Conservation (phyloP, 2,113 vertebrate species). For the Opisthocomus hoazin region DNA sequence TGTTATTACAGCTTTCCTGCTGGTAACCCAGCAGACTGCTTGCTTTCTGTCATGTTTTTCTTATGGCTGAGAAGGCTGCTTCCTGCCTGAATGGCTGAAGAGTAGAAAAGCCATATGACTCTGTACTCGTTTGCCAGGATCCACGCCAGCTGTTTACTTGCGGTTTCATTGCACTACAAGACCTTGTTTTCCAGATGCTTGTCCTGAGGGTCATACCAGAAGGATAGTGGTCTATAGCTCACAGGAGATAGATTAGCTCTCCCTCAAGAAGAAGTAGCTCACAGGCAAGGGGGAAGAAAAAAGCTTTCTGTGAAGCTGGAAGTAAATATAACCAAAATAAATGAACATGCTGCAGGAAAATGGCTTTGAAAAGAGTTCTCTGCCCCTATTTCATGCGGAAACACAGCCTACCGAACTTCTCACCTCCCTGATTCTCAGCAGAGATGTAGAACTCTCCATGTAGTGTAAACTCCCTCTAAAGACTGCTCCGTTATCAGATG, state of each 20-base stretch:
- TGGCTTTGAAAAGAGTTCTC: background rate
- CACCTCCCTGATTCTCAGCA: background rate
- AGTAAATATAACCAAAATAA: background rate
- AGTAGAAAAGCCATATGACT: background rate
- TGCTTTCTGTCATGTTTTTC: background rate
- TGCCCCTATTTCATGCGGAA: background rate
- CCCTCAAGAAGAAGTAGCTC: background rate
- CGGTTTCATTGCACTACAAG: constrained; percentile 39
- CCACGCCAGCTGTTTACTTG: constrained; percentile 31
- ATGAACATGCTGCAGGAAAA: background rate
- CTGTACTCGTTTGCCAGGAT: background rate
- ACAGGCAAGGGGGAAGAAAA: background rate
- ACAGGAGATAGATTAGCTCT: constrained; percentile 28
- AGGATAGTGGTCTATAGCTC: constrained; percentile 16
- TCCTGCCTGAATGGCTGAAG: background rate
- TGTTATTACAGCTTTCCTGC: constrained; percentile 24
- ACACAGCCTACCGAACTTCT: background rate
- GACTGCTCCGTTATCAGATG: constrained; percentile 45
- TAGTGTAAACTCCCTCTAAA: constrained; percentile 10
- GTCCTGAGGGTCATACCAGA: background rate
- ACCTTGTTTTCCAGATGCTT: background rate
- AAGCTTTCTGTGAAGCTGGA: background rate
- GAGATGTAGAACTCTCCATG: constrained; percentile 22
- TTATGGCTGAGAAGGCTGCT: background rate
- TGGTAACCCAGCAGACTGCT: constrained; percentile 18